These are phyloP conservation scores for Sesia apiformis DNA, from an alignment of 2,888 invertebrate genomes.

Conservation along the genomic window DNA sequence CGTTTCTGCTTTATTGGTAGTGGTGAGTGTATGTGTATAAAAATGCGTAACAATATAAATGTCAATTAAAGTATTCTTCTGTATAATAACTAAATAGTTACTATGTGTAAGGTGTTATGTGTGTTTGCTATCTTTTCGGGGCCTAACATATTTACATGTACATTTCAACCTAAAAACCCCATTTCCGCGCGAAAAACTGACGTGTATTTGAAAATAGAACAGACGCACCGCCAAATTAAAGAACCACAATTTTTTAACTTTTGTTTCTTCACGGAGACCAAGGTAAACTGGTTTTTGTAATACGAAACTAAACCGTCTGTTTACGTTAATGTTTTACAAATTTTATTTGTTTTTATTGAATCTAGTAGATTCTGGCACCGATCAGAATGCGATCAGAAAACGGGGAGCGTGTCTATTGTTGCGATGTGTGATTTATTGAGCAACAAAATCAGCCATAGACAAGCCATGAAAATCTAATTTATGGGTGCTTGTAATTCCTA, in stretches of 20 bases:
- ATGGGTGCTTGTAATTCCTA: too few relatives aligned
- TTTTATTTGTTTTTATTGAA: constrained; percentile 3
- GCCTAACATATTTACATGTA: constrained; percentile 19
- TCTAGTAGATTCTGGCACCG: background rate
- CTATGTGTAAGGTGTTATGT: too few relatives aligned
- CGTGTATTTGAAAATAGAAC: constrained; percentile 13
- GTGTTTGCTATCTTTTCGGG: constrained; percentile 12
- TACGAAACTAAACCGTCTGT: background rate
- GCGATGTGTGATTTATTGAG: background rate
- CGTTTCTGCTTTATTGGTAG: too few relatives aligned
- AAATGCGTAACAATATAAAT: too few relatives aligned
- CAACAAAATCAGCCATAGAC: background rate
- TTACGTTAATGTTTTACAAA: constrained; percentile 1
- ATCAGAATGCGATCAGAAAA: background rate
- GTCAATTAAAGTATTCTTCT: too few relatives aligned
- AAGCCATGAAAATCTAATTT: too few relatives aligned
- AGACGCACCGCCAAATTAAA: constrained; percentile 1
- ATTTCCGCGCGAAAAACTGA: constrained; percentile 20
- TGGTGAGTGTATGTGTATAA: too few relatives aligned
- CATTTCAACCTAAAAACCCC: constrained; percentile 45
- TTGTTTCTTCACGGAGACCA: background rate
- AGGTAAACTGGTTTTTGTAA: constrained; percentile 1
- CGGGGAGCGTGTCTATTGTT: background rate
- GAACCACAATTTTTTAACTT: background rate
- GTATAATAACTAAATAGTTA: too few relatives aligned